Base-by-base conservation (phyloP, 64 coral and sea anemone species). In the Stichodactyla helianthus region DNA sequence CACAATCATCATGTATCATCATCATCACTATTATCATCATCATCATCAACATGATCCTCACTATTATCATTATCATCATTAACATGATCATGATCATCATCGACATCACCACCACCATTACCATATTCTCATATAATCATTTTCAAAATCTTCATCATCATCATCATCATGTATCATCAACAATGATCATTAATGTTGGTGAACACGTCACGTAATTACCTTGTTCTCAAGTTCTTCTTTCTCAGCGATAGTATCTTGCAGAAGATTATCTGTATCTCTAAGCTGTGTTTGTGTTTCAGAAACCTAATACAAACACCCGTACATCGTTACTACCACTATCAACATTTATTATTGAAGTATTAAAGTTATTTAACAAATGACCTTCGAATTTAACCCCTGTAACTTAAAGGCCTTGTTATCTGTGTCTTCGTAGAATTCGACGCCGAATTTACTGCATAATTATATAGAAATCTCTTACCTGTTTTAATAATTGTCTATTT, bases 401-500 rank as follows among this genome's bases (percentile, higher is more conserved):
- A 44, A 44, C 35, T 44, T 1, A 44, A 44, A 44, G 1, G 56
- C 5, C 56, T 59, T 59, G 19, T 13, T 11, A 57, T 84, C 59
- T 84, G 52, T 18, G 14, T 5, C 59, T 15, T 62, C 2, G 35
- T 44, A 44, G 35, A 44, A 44, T 44, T 44, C 35, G 35, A 44
- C 14, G 55, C 14, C 55, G 9, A 65, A 65, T 16, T 6, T 9
- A 17, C 22, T 22, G 19, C 19, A 23, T 20, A 23, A 7, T 70
- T 7, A 59, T 58, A 20, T 20, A 17, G 17, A 44, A 44, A 44
- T 44, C 35, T 44, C 35, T 89, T 62, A 99, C 97, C 88, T 99
- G 90, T 60, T 86, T 83, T 14, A 95, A 83, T 1, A 95, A 82
- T 51, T 88, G 91, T 79, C 93, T 95, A 85, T 99, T 99, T 82